A percentile compares a stretch with the other conserved stretches of the same genome.
These are phyloP conservation scores for Loris lydekkerianus DNA, from an alignment of 2,797 vertebrate genomes.

Conservation along the genomic window DNA sequence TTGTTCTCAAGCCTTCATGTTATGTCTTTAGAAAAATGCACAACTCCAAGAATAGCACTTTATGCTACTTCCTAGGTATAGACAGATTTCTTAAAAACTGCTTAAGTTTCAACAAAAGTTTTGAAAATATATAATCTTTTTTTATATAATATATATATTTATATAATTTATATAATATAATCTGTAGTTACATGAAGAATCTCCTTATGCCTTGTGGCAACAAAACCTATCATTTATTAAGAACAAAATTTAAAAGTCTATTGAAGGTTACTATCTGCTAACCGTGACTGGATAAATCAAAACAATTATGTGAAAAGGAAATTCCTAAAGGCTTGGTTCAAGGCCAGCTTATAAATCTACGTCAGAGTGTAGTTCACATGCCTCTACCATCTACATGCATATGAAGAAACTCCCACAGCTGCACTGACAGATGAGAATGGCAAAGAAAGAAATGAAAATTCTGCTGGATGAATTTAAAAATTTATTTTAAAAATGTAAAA, in stretches of 20 bases:
- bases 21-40: constrained; percentile 15
- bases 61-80: constrained; percentile 51
- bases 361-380: background rate
- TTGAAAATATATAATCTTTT: constrained; percentile 41
- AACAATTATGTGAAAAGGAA: constrained; percentile 41
- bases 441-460: background rate
- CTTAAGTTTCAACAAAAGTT: background rate
- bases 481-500: background rate
- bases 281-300: background rate
- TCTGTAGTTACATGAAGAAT: background rate
- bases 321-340: background rate
- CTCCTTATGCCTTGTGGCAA: background rate
- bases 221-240: background rate
- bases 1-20: constrained; percentile 62
- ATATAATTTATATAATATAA: background rate
- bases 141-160: no score
- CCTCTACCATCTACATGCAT: background rate
- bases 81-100: constrained; percentile 43
- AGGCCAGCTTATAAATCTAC: background rate
- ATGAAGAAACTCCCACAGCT: background rate
- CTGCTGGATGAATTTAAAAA: background rate
- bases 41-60: constrained; percentile 56
- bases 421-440: background rate
- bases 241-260: constrained; percentile 4
- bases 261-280: background rate